Base-by-base conservation (phyloP, 2,888 invertebrate species). In the Ametastegia equiseti region DNA sequence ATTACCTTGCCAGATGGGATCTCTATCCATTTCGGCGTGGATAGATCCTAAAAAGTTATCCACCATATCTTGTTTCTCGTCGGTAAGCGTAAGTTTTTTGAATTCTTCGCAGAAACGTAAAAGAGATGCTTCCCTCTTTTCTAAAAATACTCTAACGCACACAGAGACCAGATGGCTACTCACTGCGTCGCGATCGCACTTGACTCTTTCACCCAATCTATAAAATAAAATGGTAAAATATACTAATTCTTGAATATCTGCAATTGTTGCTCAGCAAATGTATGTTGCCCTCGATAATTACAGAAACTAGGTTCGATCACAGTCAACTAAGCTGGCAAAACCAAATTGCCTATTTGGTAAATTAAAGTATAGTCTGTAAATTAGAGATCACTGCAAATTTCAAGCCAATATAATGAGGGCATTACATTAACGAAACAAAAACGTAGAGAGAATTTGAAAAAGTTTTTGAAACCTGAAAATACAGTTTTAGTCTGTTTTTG, bases 51-150 rank as follows among this genome's bases (percentile, higher is more conserved):
- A 94, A 88, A 97, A 97, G 85, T 95, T 95, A 85, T 97, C 96
- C 85, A 99, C 95, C 86, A 97, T 93, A 91, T 97, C 96, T 84
- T 97, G 97, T 92, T 98, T 98, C 92, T 98, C 98, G 89, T 99
- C 98, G 84, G 97, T 95, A 36, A 97, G 93, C 1, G 94, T 95
- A 0, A 97, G 94, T 33, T 95, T 94, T 82, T 96, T 94, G 92
- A 99, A 98, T 87, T 98, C 96, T 39, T 94, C 93, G 81, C 96
- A 96, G 88, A 98, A 98, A 86, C 94, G 94, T 82, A 95, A 93
- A 86, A 98, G 93, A 69, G 95, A 93, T 67, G 94, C 91, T 88
- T 97, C 97, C 80, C 96, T 94, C 81, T 95, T 95, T 83, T 97
- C 96, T 71, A 97, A 93, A 89, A 97, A 98, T 82, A 97, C 94